phyloP scores from a whole-genome alignment of 1,140 invertebrate species.

The Zelostemma sp. region DNA sequence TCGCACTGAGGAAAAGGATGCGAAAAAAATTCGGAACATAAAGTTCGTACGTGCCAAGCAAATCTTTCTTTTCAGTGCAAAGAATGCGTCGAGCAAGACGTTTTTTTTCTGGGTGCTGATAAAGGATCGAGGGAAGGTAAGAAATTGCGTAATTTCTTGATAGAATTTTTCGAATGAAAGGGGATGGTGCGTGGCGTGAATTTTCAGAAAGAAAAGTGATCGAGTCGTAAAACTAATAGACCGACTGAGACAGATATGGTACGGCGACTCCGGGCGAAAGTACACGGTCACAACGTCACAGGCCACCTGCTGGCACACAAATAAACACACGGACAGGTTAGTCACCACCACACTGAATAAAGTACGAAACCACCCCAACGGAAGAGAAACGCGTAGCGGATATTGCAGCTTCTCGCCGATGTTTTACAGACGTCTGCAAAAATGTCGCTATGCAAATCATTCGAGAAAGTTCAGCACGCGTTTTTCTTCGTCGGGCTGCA shows the following conservation, averaged over 20 bases:
- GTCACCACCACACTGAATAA: constrained; percentile 69
- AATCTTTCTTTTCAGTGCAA: too few species aligned
- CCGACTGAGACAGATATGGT: constrained; percentile 64
- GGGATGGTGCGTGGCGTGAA: constrained; percentile 16
- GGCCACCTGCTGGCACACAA: constrained; percentile 72
- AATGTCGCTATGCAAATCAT: not conserved
- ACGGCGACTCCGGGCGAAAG: constrained; percentile 70
- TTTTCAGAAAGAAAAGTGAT: constrained; percentile 49
- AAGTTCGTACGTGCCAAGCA: too few species aligned
- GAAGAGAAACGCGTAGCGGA: constrained; percentile 1
- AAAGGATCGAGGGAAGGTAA: too few species aligned
- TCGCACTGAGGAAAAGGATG: too few species aligned
- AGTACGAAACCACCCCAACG: constrained; percentile 7
- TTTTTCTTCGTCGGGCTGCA: not conserved
- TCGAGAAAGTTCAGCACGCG: not conserved
- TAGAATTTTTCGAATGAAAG: too few species aligned
- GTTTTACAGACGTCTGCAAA: not conserved
- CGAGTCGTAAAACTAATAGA: constrained; percentile 43
- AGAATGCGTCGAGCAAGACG: too few species aligned
- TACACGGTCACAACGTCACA: constrained; percentile 71
- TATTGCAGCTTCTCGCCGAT: not conserved
- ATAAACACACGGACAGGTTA: constrained; percentile 71
- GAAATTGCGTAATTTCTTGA: too few species aligned
- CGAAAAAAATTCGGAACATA: too few species aligned
- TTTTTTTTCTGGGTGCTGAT: too few species aligned